Evolutionary conservation across 2,113 vertebrate species (phyloP), one percentile per base, ranked within the genome.

Genomic region (Leiothrix lutea): DNA sequence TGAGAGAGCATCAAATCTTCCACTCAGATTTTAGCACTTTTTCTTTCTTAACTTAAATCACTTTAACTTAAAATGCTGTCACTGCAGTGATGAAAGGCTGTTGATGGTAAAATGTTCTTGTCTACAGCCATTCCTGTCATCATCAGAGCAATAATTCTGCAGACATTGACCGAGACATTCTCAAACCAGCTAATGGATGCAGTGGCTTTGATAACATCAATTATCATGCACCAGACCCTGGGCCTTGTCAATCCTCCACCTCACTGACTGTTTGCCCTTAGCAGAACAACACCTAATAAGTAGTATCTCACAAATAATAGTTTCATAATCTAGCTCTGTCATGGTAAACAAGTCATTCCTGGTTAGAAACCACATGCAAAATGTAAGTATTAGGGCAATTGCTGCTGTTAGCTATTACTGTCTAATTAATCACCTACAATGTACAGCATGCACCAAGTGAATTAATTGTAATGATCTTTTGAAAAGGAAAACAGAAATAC

Each of bases 101-200:
- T 31, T 86, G 71, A 88, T 65, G 89, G 81, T 73, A 87, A 94
- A 92, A 33, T 86, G n/a, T 92, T 94, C 95, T 67, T 91, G 33
- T 92, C 86, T 79, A 65, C 51, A 80, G 80, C 69, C 57, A 45
- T 79, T 53, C 45, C 53, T 89, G 67, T 71, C 72, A 70, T 92
- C 79, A 56, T 80, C 85, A 78, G 51, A 65, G 47, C 77, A 88
- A 23, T 95, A 95, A 86, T 77, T 93, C 92, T 94, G 57, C 75
- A 81, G 91, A 50, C 79, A 47, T 40, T 93, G 87, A 94, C 87
- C 1, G 4, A 85, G 74, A 31, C 35, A 48, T 56, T 96, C 79
- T 95, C 75, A 84, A 80, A 78, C 17, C 61, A 83, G 67, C 54
- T 93, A 94, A 96, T 95, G 87, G 88, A 86, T 90, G 75, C 44